A percentile compares a stretch with the other conserved stretches of the same genome.
These are phyloP conservation scores for Gadopsis bispinosus DNA, from an alignment of 2,797 vertebrate genomes.

Conservation along the genomic window DNA sequence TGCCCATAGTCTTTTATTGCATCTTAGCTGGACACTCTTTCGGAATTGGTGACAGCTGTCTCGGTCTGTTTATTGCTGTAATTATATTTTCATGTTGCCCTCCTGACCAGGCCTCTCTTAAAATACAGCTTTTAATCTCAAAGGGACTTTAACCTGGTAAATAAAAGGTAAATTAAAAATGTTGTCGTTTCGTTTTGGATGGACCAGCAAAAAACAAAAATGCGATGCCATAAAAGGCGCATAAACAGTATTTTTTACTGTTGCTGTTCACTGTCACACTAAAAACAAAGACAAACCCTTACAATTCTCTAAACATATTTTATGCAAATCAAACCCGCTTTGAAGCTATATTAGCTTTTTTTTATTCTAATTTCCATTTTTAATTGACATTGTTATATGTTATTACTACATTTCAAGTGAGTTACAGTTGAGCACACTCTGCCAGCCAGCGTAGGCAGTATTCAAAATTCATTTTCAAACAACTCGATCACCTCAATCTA, in stretches of 20 bases:
- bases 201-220: neutral
- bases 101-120: neutral
- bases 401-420: constrained; percentile 46
- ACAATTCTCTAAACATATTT: neutral
- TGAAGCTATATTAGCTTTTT: constrained; percentile 10
- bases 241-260: neutral
- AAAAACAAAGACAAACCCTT: neutral
- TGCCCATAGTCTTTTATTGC: neutral
- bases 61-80: neutral
- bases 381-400: constrained; percentile 51
- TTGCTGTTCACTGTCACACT: neutral
- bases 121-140: neutral
- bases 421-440: constrained; percentile 32
- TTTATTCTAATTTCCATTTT: constrained; percentile 42
- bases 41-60: neutral
- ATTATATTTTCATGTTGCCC: neutral
- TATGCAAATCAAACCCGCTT: constrained; percentile 40
- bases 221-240: neutral
- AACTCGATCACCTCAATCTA: constrained; percentile 76
- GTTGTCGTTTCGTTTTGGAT: neutral
- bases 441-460: constrained; percentile 43
- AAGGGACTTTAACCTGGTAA: neutral
- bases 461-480: constrained; percentile 72
- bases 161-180: neutral
- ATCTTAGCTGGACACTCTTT: neutral